phyloP scores from a whole-genome alignment of 2,113 vertebrate genomes.

The Oncorhynchus mykiss region DNA sequence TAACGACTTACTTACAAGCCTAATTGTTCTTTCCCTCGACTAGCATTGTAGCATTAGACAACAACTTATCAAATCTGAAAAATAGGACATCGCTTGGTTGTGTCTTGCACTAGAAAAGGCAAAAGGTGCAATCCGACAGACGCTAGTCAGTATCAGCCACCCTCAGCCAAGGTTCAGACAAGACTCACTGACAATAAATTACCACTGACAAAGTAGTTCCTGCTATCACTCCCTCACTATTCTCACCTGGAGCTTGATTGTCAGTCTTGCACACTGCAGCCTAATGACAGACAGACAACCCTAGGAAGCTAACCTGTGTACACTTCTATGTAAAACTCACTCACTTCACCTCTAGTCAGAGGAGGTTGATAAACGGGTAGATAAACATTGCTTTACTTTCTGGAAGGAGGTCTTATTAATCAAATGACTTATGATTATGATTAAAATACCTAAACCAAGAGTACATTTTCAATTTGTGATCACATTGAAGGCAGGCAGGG shows the following conservation, averaged over 20 bases:
- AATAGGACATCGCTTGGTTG: not conserved
- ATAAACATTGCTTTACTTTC: not conserved
- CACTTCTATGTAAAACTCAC: not conserved
- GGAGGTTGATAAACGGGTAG: not conserved
- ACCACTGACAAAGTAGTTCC: not conserved
- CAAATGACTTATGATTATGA: not conserved
- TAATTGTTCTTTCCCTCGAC: no score
- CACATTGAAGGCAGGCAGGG: no score
- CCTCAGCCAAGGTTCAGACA: not conserved
- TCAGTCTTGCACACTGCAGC: conserved; percentile 22
- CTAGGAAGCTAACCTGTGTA: not conserved
- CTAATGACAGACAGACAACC: conserved; percentile 18
- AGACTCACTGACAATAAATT: not conserved
- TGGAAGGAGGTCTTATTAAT: not conserved
- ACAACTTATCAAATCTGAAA: no score
- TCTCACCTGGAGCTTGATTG: conserved; percentile 17
- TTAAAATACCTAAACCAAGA: no score
- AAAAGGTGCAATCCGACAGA: not conserved
- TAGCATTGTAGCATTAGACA: no score
- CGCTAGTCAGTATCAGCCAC: conserved; percentile 13
- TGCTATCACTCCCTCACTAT: not conserved
- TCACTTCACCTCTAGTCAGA: conserved; percentile 28
- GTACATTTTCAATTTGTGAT: no score
- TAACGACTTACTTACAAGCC: no score
- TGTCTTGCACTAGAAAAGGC: not conserved